A percentile compares a stretch with the other conserved stretches of the same genome.
phyloP scores from a whole-genome alignment of 2,113 vertebrate species.

The Chrysochloris asiatica region DNA sequence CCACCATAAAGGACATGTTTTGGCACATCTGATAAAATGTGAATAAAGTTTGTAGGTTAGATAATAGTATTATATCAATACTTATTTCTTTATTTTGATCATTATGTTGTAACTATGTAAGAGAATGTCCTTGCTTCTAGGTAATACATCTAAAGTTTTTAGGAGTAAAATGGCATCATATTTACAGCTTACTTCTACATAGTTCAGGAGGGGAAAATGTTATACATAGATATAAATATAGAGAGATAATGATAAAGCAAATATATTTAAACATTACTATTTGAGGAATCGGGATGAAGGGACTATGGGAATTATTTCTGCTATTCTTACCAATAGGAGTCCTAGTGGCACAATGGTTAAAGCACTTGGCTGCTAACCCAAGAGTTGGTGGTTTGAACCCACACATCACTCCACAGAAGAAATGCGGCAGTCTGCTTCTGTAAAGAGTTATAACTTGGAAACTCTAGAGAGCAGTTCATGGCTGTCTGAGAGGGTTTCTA shows the following conservation, averaged over 20 bases:
- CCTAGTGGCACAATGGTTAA: too few relatives aligned
- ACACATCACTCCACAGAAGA: too few relatives aligned
- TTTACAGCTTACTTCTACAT: neutral
- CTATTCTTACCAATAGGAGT: too few relatives aligned
- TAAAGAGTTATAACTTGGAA: too few relatives aligned
- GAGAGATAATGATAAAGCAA: neutral
- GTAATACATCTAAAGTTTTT: neutral
- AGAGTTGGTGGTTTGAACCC: too few relatives aligned
- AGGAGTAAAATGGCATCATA: neutral
- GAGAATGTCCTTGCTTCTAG: neutral
- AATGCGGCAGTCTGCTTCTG: too few relatives aligned
- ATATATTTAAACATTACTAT: neutral
- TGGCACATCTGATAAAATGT: neutral
- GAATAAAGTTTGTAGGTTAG: neutral
- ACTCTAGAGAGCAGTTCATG: too few relatives aligned
- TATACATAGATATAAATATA: neutral
- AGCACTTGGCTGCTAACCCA: too few relatives aligned
- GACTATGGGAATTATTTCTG: neutral
- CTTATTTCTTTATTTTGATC: neutral
- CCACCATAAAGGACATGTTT: neutral
- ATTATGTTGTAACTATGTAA: neutral
- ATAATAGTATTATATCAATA: neutral
- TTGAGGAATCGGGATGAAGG: neutral
- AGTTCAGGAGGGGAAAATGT: too few relatives aligned
- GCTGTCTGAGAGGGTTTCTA: too few relatives aligned